phyloP scores from a whole-genome alignment of 2,113 vertebrate species.

The Collichthys lucidus region DNA sequence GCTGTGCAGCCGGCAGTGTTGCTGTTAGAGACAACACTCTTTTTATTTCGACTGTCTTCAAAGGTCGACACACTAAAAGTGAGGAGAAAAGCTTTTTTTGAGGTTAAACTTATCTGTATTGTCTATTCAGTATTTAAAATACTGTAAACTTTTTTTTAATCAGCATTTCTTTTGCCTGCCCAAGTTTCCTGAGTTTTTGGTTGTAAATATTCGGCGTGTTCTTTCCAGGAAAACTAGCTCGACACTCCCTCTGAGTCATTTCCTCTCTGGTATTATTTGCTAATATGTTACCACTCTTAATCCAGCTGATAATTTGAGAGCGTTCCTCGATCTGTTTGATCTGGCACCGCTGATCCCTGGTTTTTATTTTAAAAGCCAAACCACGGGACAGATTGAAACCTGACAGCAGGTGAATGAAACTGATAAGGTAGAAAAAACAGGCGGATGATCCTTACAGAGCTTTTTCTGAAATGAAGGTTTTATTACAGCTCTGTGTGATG shows the following conservation, averaged over 20 bases:
- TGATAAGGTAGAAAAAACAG: background rate
- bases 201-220: slow-evolving; percentile 37
- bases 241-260: slow-evolving; percentile 36
- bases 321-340: background rate
- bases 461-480: background rate
- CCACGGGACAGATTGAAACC: background rate
- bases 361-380: slow-evolving; percentile 18
- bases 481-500: too few relatives aligned
- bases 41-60: slow-evolving; percentile 13
- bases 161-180: slow-evolving; percentile 29
- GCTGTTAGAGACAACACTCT: background rate
- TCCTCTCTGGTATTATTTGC: slow-evolving; percentile 15
- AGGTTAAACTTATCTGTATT: background rate
- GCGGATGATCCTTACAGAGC: background rate
- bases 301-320: background rate
- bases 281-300: background rate
- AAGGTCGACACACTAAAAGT: background rate
- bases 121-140: background rate
- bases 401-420: background rate
- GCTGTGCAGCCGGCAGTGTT: background rate
- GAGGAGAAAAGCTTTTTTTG: background rate
- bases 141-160: slow-evolving; percentile 1
- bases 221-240: slow-evolving; percentile 27
- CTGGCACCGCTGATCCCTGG: slow-evolving; percentile 14
- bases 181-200: slow-evolving; percentile 36